phyloP scores from a whole-genome alignment of 2,113 vertebrate species.

The Eurystomus gularis region DNA sequence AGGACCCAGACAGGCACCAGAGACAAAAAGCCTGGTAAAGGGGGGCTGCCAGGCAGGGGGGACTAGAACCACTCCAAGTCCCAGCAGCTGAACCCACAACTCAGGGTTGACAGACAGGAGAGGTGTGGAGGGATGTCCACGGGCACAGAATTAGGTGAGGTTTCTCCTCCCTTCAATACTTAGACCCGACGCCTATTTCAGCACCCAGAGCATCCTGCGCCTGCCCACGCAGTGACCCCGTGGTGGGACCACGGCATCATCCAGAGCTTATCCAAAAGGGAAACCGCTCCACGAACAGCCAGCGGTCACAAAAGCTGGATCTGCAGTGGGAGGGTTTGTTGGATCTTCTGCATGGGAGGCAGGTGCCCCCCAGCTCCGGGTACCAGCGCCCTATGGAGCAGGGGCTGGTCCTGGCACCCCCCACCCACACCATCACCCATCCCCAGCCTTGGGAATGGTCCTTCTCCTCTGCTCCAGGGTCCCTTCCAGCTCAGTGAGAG shows the following conservation, averaged over 20 bases:
- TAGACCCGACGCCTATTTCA: rapidly evolving
- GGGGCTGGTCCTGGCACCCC: not conserved
- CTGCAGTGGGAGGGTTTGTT: not conserved
- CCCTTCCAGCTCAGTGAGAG: not conserved
- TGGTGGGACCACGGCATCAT: rapidly evolving
- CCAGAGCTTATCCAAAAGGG: not conserved
- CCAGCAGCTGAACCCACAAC: too few species aligned
- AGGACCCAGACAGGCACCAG: not conserved
- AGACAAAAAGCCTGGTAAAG: not conserved
- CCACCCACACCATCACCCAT: not conserved
- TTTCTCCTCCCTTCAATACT: not conserved
- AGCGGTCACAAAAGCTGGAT: too few species aligned
- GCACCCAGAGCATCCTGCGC: too few species aligned
- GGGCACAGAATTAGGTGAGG: too few species aligned
- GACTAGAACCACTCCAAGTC: too few species aligned
- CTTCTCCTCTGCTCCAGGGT: not conserved
- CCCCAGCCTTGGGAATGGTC: not conserved
- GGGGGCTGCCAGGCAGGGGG: not conserved
- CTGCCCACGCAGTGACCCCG: rapidly evolving
- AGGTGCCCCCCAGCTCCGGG: not conserved
- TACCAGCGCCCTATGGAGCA: not conserved
- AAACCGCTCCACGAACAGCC: not conserved
- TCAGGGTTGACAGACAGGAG: too few species aligned
- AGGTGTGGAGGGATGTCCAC: too few species aligned
- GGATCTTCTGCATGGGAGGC: rapidly evolving